Base-by-base conservation (phyloP, 2,113 vertebrate species). In the Pandion haliaetus region DNA sequence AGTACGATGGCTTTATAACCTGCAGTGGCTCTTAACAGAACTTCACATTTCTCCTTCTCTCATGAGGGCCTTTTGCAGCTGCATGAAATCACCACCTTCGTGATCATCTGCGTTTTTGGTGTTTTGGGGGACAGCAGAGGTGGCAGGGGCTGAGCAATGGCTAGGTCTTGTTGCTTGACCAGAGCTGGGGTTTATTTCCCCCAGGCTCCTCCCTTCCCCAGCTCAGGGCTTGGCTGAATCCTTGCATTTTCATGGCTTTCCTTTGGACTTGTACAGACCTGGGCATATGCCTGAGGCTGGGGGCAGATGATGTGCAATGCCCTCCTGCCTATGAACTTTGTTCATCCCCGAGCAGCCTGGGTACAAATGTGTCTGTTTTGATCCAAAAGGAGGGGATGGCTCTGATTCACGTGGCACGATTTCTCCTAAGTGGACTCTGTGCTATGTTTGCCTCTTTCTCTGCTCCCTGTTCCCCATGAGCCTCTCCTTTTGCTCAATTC, bases 1-100 rank as follows among this genome's bases (percentile, higher is more conserved):
- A 65, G 38, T 84, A 94, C 5, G 14, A 95, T 69, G 94, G 97
- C 97, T 98, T 97, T 74, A 49, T 97, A 82, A 88, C 62, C 97
- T 36, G 45, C 98, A 86, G 96, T 97, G 98, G 97, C 98, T 96
- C 95, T 95, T 61, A 54, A 84, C 61, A n/a, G 77, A 96, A 94
- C 62, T 90, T 58, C 77, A 59, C 36, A 11, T 54, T 73, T 83
- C 67, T 79, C 73, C 80, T 87, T 23, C 79, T 40, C 77, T 61
- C 87, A 28, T 2, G 34, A 90, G 86, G 94, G 91, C 93, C 10
- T 52, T 76, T 76, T 63, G 26, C 47, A 42, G 63, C 95, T 95
- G 95, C 98, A 95, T 97, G 97, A 97, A 97, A 93, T 65, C 90
- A 62, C 59, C 50, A 88, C 93, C 77, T 86, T 93, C 1, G 10